Conservation (phyloP, 2,113 vertebrate species). For the Rhegmatorhina hoffmannsi region DNA sequence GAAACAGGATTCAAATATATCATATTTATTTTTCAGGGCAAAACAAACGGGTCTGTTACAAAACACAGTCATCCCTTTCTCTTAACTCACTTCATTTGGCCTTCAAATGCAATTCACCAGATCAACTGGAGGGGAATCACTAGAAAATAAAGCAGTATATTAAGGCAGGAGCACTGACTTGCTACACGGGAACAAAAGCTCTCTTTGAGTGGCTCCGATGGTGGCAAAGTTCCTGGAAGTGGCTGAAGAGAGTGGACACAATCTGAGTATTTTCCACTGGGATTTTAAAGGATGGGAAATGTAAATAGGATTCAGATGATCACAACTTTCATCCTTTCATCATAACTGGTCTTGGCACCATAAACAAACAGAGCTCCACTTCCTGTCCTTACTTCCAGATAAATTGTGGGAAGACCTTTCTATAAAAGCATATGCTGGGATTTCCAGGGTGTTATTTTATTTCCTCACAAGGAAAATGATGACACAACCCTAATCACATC, state of each 20-base stretch:
- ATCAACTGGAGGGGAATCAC: not conserved
- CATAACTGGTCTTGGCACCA: not conserved
- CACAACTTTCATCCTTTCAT: not conserved
- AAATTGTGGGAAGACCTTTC: not conserved
- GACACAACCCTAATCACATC: not conserved
- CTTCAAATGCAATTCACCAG: not conserved
- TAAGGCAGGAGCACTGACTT: not conserved
- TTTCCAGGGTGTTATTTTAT: not conserved
- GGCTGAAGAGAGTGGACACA: not conserved
- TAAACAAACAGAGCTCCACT: not conserved
- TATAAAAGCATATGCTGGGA: not conserved
- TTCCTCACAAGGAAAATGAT: not conserved
- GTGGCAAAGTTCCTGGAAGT: slow-evolving; percentile 4
- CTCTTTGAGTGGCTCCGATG: not conserved
- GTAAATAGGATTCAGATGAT: not conserved
- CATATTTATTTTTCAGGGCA: not conserved
- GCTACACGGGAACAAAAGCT: not conserved
- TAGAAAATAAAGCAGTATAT: not conserved
- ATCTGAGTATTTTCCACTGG: not conserved
- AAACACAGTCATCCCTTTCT: not conserved
- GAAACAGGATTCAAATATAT: not conserved
- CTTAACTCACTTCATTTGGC: not conserved
- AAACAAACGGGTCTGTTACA: not conserved
- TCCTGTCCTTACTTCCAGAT: not conserved
- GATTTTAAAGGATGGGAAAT: not conserved